A percentile compares a stretch with the other conserved stretches of the same genome.
These are phyloP conservation scores for Procavia capensis DNA, from an alignment of 2,113 vertebrate species.

Conservation along the genomic window DNA sequence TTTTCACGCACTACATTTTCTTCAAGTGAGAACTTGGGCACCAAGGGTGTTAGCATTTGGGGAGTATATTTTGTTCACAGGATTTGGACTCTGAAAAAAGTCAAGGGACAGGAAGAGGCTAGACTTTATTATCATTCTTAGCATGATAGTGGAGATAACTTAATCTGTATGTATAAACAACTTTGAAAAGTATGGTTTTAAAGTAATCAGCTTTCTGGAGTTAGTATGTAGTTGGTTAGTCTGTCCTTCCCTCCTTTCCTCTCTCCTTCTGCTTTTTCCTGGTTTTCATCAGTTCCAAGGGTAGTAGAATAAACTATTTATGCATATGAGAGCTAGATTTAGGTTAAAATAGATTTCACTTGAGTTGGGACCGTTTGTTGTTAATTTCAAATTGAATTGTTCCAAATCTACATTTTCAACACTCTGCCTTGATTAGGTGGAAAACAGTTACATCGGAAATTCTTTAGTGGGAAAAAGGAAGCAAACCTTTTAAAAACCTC, in stretches of 20 bases:
- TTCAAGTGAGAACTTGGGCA: background rate
- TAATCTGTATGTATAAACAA: background rate
- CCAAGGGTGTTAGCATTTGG: background rate
- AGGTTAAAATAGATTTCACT: slow-evolving; percentile 4
- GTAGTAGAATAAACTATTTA: background rate
- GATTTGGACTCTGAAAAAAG: slow-evolving; percentile 6
- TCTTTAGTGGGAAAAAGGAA: background rate
- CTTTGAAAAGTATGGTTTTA: slow-evolving; percentile 12
- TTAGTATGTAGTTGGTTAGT: background rate
- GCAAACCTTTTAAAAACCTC: background rate
- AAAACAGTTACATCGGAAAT: background rate
- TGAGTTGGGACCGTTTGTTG: background rate
- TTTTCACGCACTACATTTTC: background rate
- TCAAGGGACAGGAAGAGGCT: background rate
- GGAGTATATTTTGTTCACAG: background rate
- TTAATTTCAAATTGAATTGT: background rate
- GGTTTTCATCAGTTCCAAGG: background rate
- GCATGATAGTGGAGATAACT: background rate
- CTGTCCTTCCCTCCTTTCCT: background rate
- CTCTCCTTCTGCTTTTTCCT: background rate
- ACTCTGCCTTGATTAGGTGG: slow-evolving; percentile 1
- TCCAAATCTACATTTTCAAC: background rate
- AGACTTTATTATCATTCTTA: background rate
- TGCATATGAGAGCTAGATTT: slow-evolving; percentile 17
- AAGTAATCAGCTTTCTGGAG: background rate